Evolutionary conservation across 2,113 vertebrate genomes (phyloP).

Genomic region (Seriola quinqueradiata): DNA sequence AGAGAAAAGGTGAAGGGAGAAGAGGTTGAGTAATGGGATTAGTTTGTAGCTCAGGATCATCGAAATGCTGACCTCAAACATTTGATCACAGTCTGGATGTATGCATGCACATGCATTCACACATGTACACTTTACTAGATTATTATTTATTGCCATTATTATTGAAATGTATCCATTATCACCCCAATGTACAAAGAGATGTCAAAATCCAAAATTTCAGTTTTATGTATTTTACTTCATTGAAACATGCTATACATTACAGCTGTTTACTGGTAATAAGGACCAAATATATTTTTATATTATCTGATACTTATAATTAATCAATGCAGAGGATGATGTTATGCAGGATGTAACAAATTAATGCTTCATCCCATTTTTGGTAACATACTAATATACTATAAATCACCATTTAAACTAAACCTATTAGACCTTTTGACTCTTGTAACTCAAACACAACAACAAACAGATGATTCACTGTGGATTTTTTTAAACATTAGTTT

Average conservation of each 20-base stretch:
- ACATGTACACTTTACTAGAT: conserved; percentile 1
- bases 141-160: background rate
- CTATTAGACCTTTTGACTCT: background rate
- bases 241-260: background rate
- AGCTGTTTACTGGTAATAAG: conserved; percentile 1
- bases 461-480: no score
- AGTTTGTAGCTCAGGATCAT: conserved; percentile 57
- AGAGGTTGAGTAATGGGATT: conserved; percentile 66
- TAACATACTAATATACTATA: background rate
- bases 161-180: background rate
- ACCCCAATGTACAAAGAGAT: background rate
- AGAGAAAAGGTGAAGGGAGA: conserved; percentile 21
- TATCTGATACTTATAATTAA: conserved; percentile 8
- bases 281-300: conserved; percentile 1
- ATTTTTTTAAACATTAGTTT: background rate
- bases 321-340: background rate
- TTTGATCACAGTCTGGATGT: conserved; percentile 51
- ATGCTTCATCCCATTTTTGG: background rate
- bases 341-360: background rate
- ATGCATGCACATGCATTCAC: conserved; percentile 29
- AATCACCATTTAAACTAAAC: background rate
- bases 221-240: background rate
- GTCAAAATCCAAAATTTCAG: background rate
- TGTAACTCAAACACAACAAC: background rate
- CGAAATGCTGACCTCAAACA: conserved; percentile 60